Evolutionary conservation across 2,888 invertebrate species (phyloP).

Genomic region (Tachystola acroxantha): DNA sequence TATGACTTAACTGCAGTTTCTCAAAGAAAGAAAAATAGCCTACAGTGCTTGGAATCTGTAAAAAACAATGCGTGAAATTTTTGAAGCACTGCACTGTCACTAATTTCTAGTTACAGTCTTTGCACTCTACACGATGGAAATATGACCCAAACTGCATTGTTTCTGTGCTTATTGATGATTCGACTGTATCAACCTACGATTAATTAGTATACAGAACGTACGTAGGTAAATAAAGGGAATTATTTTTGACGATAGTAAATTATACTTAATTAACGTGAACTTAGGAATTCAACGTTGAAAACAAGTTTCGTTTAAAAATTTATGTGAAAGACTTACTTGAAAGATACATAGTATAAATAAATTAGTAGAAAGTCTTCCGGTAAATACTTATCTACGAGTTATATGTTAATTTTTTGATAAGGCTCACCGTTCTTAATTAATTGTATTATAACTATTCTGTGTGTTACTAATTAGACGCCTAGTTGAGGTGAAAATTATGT

Average conservation of each 20-base stretch:
- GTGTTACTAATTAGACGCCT: constrained; percentile 1
- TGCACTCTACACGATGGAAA: too few species aligned
- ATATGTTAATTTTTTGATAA: constrained; percentile 12
- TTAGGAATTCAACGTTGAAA: neutral
- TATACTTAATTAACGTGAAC: neutral
- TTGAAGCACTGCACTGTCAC: too few species aligned
- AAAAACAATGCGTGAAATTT: too few species aligned
- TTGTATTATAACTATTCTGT: neutral
- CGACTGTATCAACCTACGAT: too few species aligned
- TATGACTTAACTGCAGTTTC: too few species aligned
- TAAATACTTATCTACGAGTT: constrained; percentile 20
- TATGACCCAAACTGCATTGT: too few species aligned
- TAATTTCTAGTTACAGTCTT: too few species aligned
- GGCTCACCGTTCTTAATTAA: neutral
- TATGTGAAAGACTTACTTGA: constrained; percentile 1
- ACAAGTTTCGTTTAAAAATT: constrained; percentile 3
- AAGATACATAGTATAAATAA: constrained; percentile 23
- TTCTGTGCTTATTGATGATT: too few species aligned
- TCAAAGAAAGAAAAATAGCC: too few species aligned
- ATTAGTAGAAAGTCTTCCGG: constrained; percentile 24
- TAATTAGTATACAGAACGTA: too few species aligned
- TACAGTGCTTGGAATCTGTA: too few species aligned
- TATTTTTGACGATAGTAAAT: neutral
- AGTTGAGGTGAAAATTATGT: too few species aligned
- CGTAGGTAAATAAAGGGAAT: neutral